Evolutionary conservation across 2,113 vertebrate species (phyloP).

Genomic region (Urocynchramus pylzowi): DNA sequence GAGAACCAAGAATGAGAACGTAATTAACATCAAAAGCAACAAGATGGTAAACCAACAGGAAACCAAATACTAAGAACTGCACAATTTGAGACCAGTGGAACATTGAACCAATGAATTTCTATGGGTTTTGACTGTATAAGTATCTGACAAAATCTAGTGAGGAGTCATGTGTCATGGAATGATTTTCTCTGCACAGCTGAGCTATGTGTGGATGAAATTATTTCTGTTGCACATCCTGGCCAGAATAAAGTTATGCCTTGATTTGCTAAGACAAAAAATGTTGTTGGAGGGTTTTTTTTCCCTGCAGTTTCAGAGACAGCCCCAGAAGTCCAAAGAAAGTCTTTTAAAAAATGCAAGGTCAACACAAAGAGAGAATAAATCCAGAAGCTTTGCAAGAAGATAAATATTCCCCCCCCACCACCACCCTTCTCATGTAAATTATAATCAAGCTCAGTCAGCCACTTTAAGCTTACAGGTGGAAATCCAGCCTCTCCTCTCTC

Average conservation of each 20-base stretch:
- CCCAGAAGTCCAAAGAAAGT: background rate
- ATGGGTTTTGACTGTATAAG: background rate
- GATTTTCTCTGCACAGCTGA: background rate
- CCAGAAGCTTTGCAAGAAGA: background rate
- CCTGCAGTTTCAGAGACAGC: background rate
- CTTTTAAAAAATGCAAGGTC: background rate
- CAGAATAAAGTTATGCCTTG: background rate
- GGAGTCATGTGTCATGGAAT: background rate
- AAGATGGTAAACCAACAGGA: no score
- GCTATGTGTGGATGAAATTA: background rate
- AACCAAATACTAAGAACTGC: background rate
- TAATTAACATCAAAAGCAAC: background rate
- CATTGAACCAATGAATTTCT: background rate
- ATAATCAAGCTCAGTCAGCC: background rate
- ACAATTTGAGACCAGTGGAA: background rate
- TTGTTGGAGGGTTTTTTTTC: background rate
- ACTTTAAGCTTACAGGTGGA: background rate
- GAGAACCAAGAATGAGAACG: background rate
- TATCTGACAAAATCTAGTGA: background rate
- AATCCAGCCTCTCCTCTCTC: background rate
- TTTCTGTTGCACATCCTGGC: background rate
- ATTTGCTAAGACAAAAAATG: background rate
- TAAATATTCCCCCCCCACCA: fast-evolving
- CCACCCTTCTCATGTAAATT: background rate
- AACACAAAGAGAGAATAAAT: background rate